These are phyloP conservation scores for Euspilapteryx auroguttella DNA, from an alignment of 2,888 invertebrate species.

Conservation along the genomic window DNA sequence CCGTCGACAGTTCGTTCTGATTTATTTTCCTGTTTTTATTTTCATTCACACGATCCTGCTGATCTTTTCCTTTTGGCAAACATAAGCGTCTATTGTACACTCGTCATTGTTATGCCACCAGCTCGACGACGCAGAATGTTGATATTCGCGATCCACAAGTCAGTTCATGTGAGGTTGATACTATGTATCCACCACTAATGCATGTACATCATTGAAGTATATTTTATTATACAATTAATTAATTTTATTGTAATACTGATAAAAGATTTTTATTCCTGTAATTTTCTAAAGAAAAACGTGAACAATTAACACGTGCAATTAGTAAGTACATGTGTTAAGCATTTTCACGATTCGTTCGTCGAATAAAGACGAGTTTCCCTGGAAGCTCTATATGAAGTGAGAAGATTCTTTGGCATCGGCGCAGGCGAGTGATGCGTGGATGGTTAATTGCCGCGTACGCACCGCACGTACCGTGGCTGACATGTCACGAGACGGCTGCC, in stretches of 20 bases:
- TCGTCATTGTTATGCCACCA: constrained; percentile 33
- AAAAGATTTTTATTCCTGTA: no score
- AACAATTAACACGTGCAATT: constrained; percentile 31
- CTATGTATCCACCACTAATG: no score
- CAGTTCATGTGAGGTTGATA: no score
- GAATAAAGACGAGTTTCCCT: constrained; percentile 34
- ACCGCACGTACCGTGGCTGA: constrained; percentile 46
- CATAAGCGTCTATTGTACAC: constrained; percentile 37
- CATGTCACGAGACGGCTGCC: constrained; percentile 59
- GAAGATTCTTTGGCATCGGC: constrained; percentile 24
- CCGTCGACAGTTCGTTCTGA: constrained; percentile 17
- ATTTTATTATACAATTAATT: no score
- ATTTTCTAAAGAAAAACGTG: constrained; percentile 13
- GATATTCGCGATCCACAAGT: no score
- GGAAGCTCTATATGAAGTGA: constrained; percentile 21
- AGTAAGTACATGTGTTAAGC: constrained; percentile 23
- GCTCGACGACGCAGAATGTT: constrained; percentile 13
- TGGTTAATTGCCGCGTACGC: constrained; percentile 54
- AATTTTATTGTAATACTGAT: background rate
- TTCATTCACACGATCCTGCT: constrained; percentile 28
- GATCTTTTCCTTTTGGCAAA: constrained; percentile 29
- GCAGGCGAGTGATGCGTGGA: constrained; percentile 25
- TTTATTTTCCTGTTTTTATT: constrained; percentile 29
- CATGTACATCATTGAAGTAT: no score
- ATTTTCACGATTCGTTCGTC: constrained; percentile 41